Conservation (phyloP, 2,113 vertebrate species). For the Gyps fulvus region DNA sequence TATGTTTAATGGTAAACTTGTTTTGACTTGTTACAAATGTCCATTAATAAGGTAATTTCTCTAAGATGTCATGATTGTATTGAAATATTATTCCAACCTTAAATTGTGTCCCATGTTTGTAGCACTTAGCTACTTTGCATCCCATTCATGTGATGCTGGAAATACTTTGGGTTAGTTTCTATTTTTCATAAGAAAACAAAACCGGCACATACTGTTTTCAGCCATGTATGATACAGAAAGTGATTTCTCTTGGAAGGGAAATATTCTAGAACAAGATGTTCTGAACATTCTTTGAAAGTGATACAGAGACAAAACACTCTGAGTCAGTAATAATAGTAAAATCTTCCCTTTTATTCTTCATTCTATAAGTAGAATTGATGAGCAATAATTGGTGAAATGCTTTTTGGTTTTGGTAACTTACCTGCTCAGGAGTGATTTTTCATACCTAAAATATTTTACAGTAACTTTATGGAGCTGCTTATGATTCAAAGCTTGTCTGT, state of each 20-base stretch:
- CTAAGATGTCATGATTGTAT: not conserved
- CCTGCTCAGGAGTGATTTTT: not conserved
- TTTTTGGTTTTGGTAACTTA: not conserved
- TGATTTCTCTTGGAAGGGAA: conserved; percentile 29
- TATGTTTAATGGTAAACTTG: not conserved
- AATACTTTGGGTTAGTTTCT: not conserved
- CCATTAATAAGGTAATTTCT: conserved; percentile 1
- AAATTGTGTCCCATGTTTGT: not conserved
- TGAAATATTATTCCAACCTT: not conserved
- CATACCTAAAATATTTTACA: not conserved
- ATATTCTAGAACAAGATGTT: conserved; percentile 45
- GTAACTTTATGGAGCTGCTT: not conserved
- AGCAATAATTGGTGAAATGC: not conserved
- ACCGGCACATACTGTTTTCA: not conserved
- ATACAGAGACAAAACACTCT: conserved; percentile 37
- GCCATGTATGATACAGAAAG: not conserved
- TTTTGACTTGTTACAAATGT: not conserved
- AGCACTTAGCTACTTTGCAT: not conserved
- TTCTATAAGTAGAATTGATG: conserved; percentile 15
- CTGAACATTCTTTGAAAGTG: conserved; percentile 36
- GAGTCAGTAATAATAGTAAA: conserved; percentile 22
- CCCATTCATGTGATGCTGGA: not conserved
- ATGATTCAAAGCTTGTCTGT: not conserved
- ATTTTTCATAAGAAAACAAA: not conserved
- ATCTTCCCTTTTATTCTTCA: not conserved